Evolutionary conservation across 2,113 vertebrate genomes (phyloP).

Genomic region (Gorsachius goisagi): DNA sequence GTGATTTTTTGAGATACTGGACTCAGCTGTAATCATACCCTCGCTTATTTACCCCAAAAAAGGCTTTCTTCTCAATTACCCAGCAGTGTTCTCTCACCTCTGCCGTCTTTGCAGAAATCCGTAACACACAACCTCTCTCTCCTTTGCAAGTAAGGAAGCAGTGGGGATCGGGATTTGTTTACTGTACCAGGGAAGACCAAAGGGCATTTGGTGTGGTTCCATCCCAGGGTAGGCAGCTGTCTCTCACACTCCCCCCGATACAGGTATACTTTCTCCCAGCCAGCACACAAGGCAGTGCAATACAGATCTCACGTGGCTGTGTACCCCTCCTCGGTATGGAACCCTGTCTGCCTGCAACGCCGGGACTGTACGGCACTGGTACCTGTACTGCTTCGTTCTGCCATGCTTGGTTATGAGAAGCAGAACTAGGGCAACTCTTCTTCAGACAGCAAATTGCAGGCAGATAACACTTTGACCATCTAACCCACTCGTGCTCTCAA

Average conservation of each 20-base stretch:
- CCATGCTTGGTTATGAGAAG: accelerated
- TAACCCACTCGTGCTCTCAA: neutral
- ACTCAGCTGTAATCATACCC: neutral
- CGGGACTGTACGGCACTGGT: accelerated
- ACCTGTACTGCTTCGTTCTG: accelerated
- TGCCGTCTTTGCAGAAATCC: neutral
- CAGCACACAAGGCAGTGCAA: neutral
- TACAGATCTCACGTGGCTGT: neutral
- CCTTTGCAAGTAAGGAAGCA: neutral
- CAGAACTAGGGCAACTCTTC: neutral
- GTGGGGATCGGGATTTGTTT: neutral
- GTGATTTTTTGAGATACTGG: neutral
- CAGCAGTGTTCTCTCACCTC: neutral
- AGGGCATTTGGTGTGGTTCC: neutral
- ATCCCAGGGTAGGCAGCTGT: neutral
- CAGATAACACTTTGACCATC: neutral
- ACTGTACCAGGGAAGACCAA: neutral
- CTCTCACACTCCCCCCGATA: neutral
- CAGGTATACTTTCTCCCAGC: neutral
- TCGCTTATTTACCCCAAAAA: neutral
- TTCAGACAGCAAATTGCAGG: neutral
- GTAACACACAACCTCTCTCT: neutral
- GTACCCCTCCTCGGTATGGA: neutral
- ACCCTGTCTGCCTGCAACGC: neutral
- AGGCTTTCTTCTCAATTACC: neutral